These are phyloP conservation scores for Sturmia bella DNA, from an alignment of 2,888 invertebrate genomes.

Conservation along the genomic window DNA sequence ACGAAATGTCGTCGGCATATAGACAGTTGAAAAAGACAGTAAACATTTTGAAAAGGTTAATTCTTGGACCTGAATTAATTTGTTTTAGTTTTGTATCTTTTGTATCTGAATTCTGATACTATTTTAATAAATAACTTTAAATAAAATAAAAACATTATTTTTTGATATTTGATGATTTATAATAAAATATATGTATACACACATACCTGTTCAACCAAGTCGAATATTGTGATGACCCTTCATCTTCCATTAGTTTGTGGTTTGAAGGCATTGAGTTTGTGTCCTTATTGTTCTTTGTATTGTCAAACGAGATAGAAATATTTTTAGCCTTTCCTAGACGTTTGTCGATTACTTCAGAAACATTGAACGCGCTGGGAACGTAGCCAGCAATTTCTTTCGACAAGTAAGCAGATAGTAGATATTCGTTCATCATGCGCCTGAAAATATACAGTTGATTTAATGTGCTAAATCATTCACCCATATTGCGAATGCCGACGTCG, in stretches of 20 bases:
- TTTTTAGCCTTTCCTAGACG: slow-evolving; percentile 50
- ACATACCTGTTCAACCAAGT: slow-evolving; percentile 54
- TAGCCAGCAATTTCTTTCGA: slow-evolving; percentile 20
- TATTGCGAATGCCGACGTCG: no score
- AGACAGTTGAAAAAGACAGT: no score
- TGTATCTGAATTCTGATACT: no score
- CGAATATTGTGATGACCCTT: slow-evolving; percentile 47
- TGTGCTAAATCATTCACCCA: no score
- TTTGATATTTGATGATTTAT: no score
- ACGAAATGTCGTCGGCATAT: no score
- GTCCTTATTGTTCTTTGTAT: neutral
- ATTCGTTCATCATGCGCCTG: slow-evolving; percentile 57
- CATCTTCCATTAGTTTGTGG: slow-evolving; percentile 54
- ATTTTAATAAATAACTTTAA: no score
- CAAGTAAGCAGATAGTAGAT: slow-evolving; percentile 35
- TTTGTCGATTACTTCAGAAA: slow-evolving; percentile 25
- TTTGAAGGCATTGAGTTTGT: neutral
- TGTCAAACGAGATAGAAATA: neutral
- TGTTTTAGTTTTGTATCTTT: no score
- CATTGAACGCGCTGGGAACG: neutral
- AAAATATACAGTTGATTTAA: neutral
- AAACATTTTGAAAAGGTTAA: no score
- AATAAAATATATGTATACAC: neutral
- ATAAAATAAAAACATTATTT: no score
- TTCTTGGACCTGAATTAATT: no score